Evolutionary conservation across 92 coral and sea anemone species (phyloP).

Genomic region (Porites evermanni): DNA sequence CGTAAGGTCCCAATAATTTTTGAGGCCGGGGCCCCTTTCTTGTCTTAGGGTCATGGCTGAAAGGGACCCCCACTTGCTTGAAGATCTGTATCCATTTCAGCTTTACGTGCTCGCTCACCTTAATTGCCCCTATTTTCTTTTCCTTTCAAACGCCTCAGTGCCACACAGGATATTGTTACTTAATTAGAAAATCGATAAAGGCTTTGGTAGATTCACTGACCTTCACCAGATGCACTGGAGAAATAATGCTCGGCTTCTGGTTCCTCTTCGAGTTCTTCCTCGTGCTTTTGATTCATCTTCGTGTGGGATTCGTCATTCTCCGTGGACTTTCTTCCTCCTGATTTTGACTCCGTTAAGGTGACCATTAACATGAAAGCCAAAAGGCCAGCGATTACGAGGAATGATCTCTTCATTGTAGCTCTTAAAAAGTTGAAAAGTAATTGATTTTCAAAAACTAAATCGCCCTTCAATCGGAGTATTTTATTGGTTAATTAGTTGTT

Average conservation of each 20-base stretch:
- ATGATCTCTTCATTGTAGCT: background rate
- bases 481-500: too few relatives aligned
- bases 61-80: too few relatives aligned
- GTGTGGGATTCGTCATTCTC: background rate
- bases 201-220: background rate
- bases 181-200: background rate
- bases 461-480: background rate
- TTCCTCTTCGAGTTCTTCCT: background rate
- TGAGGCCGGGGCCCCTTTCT: too few relatives aligned
- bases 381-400: background rate
- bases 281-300: background rate
- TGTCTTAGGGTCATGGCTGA: too few relatives aligned
- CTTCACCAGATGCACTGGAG: background rate
- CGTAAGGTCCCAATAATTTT: too few relatives aligned
- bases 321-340: background rate
- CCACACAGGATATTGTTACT: too few relatives aligned
- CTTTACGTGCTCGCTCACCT: too few relatives aligned
- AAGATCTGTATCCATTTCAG: too few relatives aligned
- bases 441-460: too few relatives aligned
- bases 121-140: too few relatives aligned
- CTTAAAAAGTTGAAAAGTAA: background rate
- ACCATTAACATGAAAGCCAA: background rate
- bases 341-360: background rate
- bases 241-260: background rate
- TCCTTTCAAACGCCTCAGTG: too few relatives aligned